Evolutionary conservation across 2,888 invertebrate genomes (phyloP).

Genomic region (Anthophora plumipes): DNA sequence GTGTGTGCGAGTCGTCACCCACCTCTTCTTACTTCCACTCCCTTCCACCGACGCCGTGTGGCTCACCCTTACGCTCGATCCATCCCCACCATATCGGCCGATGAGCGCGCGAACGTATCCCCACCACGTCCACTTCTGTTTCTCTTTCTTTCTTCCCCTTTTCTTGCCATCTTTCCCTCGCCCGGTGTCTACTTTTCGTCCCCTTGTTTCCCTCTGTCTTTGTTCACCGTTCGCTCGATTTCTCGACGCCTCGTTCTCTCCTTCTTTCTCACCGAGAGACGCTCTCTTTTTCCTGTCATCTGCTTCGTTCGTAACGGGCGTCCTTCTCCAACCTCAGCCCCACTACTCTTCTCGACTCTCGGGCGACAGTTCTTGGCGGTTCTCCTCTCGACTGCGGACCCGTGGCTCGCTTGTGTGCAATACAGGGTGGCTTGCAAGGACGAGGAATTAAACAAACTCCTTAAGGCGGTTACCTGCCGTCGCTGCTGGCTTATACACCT

Average conservation of each 20-base stretch:
- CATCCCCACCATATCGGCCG: slow-evolving; percentile 47
- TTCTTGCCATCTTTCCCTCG: slow-evolving; percentile 45
- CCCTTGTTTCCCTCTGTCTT: slow-evolving; percentile 50
- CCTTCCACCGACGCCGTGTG: slow-evolving; percentile 28
- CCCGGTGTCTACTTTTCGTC: slow-evolving; percentile 52
- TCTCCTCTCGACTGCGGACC: slow-evolving; percentile 48
- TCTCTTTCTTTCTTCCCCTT: slow-evolving; percentile 53
- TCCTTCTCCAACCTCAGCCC: slow-evolving; percentile 36
- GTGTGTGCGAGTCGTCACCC: slow-evolving; percentile 51
- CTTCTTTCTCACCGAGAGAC: neutral
- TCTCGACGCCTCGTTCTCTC: slow-evolving; percentile 8
- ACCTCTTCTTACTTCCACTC: slow-evolving; percentile 55
- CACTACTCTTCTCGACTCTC: slow-evolving; percentile 35
- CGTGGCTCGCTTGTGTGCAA: slow-evolving; percentile 61
- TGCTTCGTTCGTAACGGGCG: slow-evolving; percentile 30
- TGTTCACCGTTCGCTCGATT: slow-evolving; percentile 48
- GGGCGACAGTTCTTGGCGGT: slow-evolving; percentile 52
- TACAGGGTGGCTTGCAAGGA: slow-evolving; percentile 76
- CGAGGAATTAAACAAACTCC: slow-evolving; percentile 74
- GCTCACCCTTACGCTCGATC: slow-evolving; percentile 65
- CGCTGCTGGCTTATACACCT: slow-evolving; percentile 25
- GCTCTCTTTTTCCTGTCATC: slow-evolving; percentile 47
- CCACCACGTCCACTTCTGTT: slow-evolving; percentile 37
- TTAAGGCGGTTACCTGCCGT: slow-evolving; percentile 73
- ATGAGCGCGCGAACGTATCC: slow-evolving; percentile 61